Evolutionary conservation across 1,140 invertebrate genomes (phyloP), one percentile per base, ranked within the genome.

Genomic region (Campoletis sonorensis): DNA sequence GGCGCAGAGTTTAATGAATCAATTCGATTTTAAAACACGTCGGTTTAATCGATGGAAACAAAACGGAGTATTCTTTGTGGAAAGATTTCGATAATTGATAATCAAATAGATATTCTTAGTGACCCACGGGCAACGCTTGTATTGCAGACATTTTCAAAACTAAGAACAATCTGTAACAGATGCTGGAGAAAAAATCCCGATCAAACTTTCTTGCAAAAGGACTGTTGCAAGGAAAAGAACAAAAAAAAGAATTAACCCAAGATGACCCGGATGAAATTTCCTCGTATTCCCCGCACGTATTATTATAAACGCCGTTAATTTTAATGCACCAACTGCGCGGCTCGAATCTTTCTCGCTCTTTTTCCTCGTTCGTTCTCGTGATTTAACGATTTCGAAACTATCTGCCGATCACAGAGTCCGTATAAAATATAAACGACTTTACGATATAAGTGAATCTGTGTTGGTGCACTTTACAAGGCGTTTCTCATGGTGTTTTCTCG

Each of bases 381-480:
- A 77, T 77, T 77, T 77, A 77, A 77, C 73, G 51, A 77, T 77
- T 54, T 54, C 61, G 26, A 77, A 77, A 77, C 73, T 77, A 77
- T 77, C 73, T 33, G 51, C 49, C 73, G 54, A 77, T 77, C 73
- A 61, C 27, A 70, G 67, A 70, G 40, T 75, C 26, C 72, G 72
- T 75, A 61, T 61, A 75, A 72, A 23, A 64, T 64, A 64, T 64
- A 77, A 77, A 77, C 54, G 73, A 64, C 73, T 77, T 77, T 77
- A 77, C 51, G 73, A 77, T 64, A 27, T 26, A 27, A 4, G 30
- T 61, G 73, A 33, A 16, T 8, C 4, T 54, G 51, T 54, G 11
- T 30, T 18, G 27, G 27, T 70, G 67, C 67, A n/a, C 30, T 33
- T 70, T 33, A 33, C 18, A 70, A 33, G 2, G 30, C 30, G 67